Conservation (phyloP, 2,888 invertebrate species). For the Creontiades dilutus region DNA sequence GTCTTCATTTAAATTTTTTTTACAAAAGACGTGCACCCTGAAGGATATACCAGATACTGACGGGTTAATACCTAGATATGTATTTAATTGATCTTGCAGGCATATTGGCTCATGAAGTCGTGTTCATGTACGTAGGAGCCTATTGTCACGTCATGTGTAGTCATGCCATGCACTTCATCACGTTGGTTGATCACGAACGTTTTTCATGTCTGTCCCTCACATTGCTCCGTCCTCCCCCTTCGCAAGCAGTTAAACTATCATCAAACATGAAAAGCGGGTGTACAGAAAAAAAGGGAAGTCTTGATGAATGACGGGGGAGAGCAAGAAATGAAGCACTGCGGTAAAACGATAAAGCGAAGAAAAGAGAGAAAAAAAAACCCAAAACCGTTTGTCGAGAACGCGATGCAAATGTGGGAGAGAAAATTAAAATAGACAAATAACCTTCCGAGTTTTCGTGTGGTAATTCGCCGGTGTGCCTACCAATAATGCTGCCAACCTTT, state of each 20-base stretch:
- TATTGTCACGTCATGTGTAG: neutral
- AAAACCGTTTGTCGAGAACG: neutral
- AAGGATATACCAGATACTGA: too few relatives aligned
- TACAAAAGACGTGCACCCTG: too few relatives aligned
- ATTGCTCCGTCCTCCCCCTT: neutral
- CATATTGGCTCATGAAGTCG: too few relatives aligned
- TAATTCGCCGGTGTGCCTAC: conserved; percentile 44
- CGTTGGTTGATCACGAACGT: neutral
- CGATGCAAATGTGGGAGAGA: neutral
- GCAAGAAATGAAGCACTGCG: conserved; percentile 20
- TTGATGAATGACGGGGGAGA: neutral
- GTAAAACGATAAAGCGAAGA: conserved; percentile 35
- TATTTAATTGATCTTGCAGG: too few relatives aligned
- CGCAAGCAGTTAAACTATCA: neutral
- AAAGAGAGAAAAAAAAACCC: neutral
- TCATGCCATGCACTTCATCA: neutral
- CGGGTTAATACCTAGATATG: too few relatives aligned
- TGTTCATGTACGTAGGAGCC: neutral
- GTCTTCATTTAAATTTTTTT: too few relatives aligned
- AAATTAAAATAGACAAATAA: conserved; percentile 60
- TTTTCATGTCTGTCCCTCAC: neutral
- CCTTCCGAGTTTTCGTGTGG: conserved; percentile 46
- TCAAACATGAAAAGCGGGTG: neutral
- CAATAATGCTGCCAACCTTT: too few relatives aligned
- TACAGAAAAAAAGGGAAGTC: too few relatives aligned